Conservation (phyloP, 2,113 vertebrate species). For the Strix uralensis region DNA sequence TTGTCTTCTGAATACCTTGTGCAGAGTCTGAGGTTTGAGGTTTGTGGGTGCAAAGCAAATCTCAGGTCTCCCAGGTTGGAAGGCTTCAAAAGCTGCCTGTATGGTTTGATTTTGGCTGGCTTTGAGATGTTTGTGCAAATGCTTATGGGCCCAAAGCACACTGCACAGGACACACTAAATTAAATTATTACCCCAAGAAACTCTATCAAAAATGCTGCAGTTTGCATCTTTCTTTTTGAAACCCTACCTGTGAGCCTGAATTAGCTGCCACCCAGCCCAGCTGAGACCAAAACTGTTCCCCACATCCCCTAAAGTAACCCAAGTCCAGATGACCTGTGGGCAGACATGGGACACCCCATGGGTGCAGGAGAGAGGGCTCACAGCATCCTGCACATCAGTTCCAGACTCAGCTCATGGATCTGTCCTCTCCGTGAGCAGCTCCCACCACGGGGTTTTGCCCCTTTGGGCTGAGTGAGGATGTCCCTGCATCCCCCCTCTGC, state of each 20-base stretch:
- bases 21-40: background rate
- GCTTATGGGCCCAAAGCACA: background rate
- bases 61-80: background rate
- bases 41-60: background rate
- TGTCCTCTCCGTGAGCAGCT: background rate
- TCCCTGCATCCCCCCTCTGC: background rate
- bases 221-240: background rate
- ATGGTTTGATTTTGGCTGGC: background rate
- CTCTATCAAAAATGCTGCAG: background rate
- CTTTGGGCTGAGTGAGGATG: background rate
- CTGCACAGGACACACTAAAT: background rate
- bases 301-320: background rate
- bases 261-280: background rate
- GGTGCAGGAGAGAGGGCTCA: background rate
- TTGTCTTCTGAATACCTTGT: background rate
- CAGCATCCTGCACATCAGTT: background rate
- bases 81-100: background rate
- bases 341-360: rapidly evolving
- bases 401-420: background rate
- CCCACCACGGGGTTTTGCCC: background rate
- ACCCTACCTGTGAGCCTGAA: background rate
- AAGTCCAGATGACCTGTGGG: background rate
- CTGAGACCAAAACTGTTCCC: background rate
- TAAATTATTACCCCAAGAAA: background rate
- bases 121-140: background rate